Conservation (phyloP, 2,888 invertebrate species). For the Clunio marinus region DNA sequence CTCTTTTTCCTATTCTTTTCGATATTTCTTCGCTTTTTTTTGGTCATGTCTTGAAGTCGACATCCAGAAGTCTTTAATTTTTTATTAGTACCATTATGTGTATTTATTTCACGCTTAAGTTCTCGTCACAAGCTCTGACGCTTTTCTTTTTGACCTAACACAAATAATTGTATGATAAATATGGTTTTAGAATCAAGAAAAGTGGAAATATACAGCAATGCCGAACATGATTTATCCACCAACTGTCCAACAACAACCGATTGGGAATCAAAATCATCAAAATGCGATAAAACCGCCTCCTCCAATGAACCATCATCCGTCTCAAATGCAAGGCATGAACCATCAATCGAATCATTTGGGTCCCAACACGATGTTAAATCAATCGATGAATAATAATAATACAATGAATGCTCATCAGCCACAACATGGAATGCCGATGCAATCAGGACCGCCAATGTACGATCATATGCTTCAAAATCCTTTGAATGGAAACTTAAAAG, state of each 20-base stretch:
- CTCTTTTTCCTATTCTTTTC: background rate
- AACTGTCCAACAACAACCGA: constrained; percentile 53
- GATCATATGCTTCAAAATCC: constrained; percentile 45
- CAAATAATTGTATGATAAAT: too few species aligned
- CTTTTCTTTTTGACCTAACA: constrained; percentile 41
- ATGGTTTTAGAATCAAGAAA: constrained; percentile 79
- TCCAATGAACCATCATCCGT: constrained; percentile 40
- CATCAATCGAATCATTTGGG: constrained; percentile 45
- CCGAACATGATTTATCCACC: constrained; percentile 39
- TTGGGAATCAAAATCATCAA: constrained; percentile 50
- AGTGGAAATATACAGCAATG: constrained; percentile 72
- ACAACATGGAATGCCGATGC: constrained; percentile 48
- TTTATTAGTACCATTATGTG: too few species aligned
- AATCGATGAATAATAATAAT: constrained; percentile 48
- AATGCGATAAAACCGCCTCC: constrained; percentile 53
- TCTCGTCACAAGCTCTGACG: background rate
- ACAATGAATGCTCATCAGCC: constrained; percentile 43
- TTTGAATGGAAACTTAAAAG: constrained; percentile 25
- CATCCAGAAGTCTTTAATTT: too few species aligned
- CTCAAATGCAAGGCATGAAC: constrained; percentile 40
- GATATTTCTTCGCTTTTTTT: background rate
- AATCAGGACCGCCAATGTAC: constrained; percentile 48
- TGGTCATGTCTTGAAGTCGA: constrained; percentile 13
- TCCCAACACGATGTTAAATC: constrained; percentile 48
- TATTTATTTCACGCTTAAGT: background rate